Evolutionary conservation across 2,797 vertebrate species (phyloP).

Genomic region (Acanthiza pusilla): DNA sequence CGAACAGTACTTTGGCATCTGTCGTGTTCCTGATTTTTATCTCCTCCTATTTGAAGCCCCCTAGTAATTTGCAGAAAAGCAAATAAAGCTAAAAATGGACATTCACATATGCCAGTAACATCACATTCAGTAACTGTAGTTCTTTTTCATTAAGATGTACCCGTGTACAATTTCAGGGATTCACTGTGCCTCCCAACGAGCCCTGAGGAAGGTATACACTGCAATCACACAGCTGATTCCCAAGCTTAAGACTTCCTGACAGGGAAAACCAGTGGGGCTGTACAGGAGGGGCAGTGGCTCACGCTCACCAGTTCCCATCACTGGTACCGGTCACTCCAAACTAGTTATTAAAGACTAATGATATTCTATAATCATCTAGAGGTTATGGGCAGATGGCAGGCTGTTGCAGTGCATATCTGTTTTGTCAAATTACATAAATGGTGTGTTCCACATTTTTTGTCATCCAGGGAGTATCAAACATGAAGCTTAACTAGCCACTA

Average conservation of each 20-base stretch:
- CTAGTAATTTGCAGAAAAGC: background rate
- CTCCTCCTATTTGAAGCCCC: background rate
- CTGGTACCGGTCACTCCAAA: background rate
- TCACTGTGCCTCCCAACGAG: background rate
- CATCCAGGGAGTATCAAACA: background rate
- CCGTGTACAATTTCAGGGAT: background rate
- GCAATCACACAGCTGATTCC: background rate
- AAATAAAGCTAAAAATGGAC: background rate
- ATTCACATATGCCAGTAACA: background rate
- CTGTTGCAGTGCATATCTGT: background rate
- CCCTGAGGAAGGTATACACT: background rate
- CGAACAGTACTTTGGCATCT: background rate
- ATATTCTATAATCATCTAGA: background rate
- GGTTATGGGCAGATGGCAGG: background rate
- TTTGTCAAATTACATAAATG: background rate
- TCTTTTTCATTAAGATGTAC: background rate
- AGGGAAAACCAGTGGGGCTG: background rate
- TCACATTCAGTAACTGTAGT: background rate
- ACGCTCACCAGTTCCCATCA: background rate
- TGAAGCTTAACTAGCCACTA: conserved; percentile 33
- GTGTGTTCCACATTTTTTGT: background rate
- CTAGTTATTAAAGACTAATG: background rate
- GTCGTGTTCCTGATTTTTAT: background rate
- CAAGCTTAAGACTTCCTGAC: background rate
- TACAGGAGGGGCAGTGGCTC: background rate